These are phyloP conservation scores for Osmerus eperlanus DNA, from an alignment of 2,113 vertebrate species.

Conservation along the genomic window DNA sequence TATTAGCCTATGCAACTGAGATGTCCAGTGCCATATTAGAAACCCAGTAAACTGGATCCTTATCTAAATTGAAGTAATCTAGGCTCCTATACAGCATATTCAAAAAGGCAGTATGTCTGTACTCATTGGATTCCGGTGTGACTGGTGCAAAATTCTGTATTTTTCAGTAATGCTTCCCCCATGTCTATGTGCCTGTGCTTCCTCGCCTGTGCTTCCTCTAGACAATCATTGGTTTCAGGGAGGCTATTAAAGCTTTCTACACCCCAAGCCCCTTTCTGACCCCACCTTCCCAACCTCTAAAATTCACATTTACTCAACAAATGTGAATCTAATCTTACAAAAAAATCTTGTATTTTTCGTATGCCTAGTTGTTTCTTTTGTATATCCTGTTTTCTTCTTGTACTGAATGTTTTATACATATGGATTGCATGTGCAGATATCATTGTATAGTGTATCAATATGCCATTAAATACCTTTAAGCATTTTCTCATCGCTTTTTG, in stretches of 20 bases:
- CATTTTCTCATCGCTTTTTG: background rate
- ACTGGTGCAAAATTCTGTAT: slow-evolving; percentile 14
- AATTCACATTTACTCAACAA: slow-evolving; percentile 3
- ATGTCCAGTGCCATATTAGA: too few species aligned
- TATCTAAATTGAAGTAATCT: too few species aligned
- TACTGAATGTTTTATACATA: slow-evolving; percentile 62
- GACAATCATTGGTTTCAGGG: slow-evolving; percentile 43
- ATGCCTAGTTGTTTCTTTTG: slow-evolving; percentile 27
- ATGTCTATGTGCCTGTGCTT: slow-evolving; percentile 59
- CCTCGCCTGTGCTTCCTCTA: slow-evolving; percentile 46
- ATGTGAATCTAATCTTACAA: slow-evolving; percentile 7
- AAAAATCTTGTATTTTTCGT: slow-evolving; percentile 31
- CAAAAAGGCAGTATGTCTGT: background rate
- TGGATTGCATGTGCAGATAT: slow-evolving; percentile 43
- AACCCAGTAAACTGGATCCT: too few species aligned
- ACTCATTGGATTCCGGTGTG: background rate
- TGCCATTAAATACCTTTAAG: slow-evolving; percentile 43
- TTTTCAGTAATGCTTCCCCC: slow-evolving; percentile 33
- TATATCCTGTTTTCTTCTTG: slow-evolving; percentile 34
- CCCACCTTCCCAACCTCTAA: slow-evolving; percentile 16
- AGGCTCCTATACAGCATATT: background rate
- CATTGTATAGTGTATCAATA: slow-evolving; percentile 34
- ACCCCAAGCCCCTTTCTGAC: slow-evolving; percentile 20
- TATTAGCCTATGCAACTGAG: too few species aligned
- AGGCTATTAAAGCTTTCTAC: slow-evolving; percentile 9